Base-by-base conservation (phyloP, 1,140 invertebrate species). In the Papilio machaon region DNA sequence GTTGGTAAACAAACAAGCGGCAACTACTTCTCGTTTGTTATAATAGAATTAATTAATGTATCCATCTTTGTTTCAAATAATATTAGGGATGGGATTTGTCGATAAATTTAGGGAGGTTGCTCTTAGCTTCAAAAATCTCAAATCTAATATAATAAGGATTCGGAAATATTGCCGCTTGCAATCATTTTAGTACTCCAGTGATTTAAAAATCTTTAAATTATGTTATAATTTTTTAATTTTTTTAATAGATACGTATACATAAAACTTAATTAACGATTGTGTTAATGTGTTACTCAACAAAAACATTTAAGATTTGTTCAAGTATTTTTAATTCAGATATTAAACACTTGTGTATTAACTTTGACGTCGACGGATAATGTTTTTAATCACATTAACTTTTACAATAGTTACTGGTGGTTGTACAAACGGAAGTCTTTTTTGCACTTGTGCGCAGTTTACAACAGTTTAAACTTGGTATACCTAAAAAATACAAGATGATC, bases 331-430 rank as follows among this genome's bases (percentile, higher is more conserved):
- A 67, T 67, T 11, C 13, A 70, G 64, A 35, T 13, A 6, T 67
- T 38, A 67, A 13, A 67, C 30, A 15, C 19, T 8, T 70, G 13
- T 19, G 58, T 60, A 60, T 70, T 17, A 70, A 70, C 64, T 70
- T 30, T 70, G 64, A 70, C 64, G 64, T 70, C 23, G 11, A 38
- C 35, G 64, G 23, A 70, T 70, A 35, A 70, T 70, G 30, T 70
- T 70, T 67, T 67, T 70, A 70, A 70, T 70, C 64, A 70, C 64
- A 35, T 70, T 70, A 35, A 70, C 30, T 70, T 70, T 70, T 70
- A 70, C 30, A 70, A 38, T 35, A 6, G 11, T 30, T 17, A 15
- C 30, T 35, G 60, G 8, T 64, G 6, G 8, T 64, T 6, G 64
- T 70, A 38, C 17, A 10, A 70, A 70, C 30, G 64, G 64, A 70